Evolutionary conservation across 2,888 invertebrate species (phyloP).

Genomic region (Hydroisotoma schaefferi): DNA sequence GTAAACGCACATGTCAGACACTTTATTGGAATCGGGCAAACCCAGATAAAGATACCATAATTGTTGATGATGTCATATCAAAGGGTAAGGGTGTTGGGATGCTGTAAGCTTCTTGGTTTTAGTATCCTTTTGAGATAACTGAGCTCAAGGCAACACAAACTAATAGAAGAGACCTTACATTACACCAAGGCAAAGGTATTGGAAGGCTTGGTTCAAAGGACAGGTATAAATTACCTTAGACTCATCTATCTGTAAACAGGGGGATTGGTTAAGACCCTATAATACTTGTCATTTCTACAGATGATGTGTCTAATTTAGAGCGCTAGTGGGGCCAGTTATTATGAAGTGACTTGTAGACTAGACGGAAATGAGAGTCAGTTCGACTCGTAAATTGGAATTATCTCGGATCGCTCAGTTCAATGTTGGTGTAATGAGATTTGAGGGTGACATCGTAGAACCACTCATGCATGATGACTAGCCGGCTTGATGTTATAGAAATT

Average conservation of each 20-base stretch:
- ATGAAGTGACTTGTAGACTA: background rate
- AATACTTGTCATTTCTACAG: slow-evolving; percentile 2
- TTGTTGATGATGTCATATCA: too few species aligned
- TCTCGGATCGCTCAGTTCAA: slow-evolving; percentile 11
- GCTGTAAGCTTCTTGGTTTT: too few species aligned
- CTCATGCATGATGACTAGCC: slow-evolving; percentile 4
- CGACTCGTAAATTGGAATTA: slow-evolving; percentile 19
- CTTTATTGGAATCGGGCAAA: too few species aligned
- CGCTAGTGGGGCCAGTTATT: slow-evolving; percentile 10
- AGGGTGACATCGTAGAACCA: slow-evolving; percentile 2
- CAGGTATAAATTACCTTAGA: background rate
- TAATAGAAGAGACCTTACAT: too few species aligned
- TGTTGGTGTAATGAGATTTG: slow-evolving; percentile 13
- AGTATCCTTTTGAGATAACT: too few species aligned
- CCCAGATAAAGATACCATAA: too few species aligned
- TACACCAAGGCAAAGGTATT: too few species aligned
- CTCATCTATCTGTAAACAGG: background rate
- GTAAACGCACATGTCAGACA: too few species aligned
- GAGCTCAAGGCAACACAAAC: too few species aligned
- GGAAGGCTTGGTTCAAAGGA: slow-evolving; percentile 1
- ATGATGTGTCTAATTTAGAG: slow-evolving; percentile 17
- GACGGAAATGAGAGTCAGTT: slow-evolving; percentile 7
- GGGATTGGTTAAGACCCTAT: background rate
- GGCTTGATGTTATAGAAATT: background rate
- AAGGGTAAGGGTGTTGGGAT: too few species aligned